These are phyloP conservation scores for Chlorops oryzae DNA, from an alignment of 1,140 invertebrate species.

Conservation along the genomic window DNA sequence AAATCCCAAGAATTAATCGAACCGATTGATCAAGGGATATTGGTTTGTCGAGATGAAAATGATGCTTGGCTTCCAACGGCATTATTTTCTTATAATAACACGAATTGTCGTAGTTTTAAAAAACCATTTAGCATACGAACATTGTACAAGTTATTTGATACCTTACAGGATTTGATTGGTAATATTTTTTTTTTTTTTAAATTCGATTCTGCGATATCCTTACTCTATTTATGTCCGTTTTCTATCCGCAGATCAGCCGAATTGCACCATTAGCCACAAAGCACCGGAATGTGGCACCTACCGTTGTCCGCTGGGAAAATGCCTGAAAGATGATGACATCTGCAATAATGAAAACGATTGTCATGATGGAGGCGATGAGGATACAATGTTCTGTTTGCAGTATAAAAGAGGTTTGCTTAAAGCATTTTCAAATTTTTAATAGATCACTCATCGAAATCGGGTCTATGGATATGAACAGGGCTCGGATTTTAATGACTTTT, in stretches of 20 bases:
- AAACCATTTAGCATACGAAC: conserved; percentile 27
- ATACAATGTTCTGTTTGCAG: conserved; percentile 49
- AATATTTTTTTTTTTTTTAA: neutral
- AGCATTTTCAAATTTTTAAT: too few relatives aligned
- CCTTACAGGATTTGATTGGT: conserved; percentile 34
- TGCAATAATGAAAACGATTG: conserved; percentile 70
- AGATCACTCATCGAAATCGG: too few relatives aligned
- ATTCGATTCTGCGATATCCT: conserved; percentile 1
- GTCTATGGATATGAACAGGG: too few relatives aligned
- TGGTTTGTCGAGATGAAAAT: conserved; percentile 31
- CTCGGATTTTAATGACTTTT: too few relatives aligned
- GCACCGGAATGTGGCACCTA: conserved; percentile 48
- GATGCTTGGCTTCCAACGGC: conserved; percentile 39
- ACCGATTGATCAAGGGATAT: conserved; percentile 38
- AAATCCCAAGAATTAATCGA: conserved; percentile 9
- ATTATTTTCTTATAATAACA: conserved; percentile 36
- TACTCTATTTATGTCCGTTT: neutral
- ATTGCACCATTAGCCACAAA: conserved; percentile 17
- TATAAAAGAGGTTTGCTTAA: conserved; percentile 29
- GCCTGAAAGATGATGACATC: conserved; percentile 56
- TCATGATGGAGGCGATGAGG: conserved; percentile 61
- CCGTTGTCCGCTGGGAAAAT: conserved; percentile 64
- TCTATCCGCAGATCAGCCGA: conserved; percentile 22
- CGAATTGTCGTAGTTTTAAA: conserved; percentile 37
- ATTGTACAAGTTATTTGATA: conserved; percentile 27